phyloP scores from a whole-genome alignment of 2,888 invertebrate genomes.

The Pinctada fucata region DNA sequence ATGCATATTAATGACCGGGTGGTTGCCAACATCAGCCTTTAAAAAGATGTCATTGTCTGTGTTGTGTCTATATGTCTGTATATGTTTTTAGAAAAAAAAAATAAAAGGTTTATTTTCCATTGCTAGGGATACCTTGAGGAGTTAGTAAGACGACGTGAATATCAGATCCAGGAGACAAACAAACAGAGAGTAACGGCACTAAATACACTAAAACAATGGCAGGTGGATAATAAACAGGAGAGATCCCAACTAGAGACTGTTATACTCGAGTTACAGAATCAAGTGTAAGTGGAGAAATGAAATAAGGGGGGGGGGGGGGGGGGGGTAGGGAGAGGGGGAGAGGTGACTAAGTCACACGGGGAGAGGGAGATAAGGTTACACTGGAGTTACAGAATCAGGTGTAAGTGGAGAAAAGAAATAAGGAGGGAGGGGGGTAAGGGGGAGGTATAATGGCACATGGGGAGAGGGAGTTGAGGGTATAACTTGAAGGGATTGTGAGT shows the following conservation, averaged over 20 bases:
- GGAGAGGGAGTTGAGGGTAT: slow-evolving; percentile 25
- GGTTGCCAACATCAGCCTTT: no score
- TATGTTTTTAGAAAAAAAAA: no score
- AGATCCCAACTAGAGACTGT: slow-evolving; percentile 54
- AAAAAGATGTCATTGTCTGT: no score
- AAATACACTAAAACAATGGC: slow-evolving; percentile 43
- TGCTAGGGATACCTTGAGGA: slow-evolving; percentile 66
- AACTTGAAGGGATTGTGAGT: no score
- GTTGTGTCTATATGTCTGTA: no score
- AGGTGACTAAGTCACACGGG: no score
- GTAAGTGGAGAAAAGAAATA: slow-evolving; percentile 46
- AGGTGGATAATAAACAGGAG: slow-evolving; percentile 49
- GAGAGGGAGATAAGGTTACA: slow-evolving; percentile 55
- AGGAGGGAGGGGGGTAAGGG: no score
- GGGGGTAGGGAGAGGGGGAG: no score
- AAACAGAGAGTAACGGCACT: slow-evolving; percentile 43
- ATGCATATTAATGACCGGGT: no score
- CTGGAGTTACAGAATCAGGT: slow-evolving; percentile 60
- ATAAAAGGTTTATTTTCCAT: no score
- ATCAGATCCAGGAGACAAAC: slow-evolving; percentile 55
- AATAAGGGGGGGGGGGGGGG: not conserved
- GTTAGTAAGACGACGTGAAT: slow-evolving; percentile 58
- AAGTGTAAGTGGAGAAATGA: slow-evolving; percentile 51
- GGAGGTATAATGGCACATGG: no score
- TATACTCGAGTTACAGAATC: slow-evolving; percentile 60